phyloP scores from a whole-genome alignment of 2,797 vertebrate genomes.

The Morus bassanus region DNA sequence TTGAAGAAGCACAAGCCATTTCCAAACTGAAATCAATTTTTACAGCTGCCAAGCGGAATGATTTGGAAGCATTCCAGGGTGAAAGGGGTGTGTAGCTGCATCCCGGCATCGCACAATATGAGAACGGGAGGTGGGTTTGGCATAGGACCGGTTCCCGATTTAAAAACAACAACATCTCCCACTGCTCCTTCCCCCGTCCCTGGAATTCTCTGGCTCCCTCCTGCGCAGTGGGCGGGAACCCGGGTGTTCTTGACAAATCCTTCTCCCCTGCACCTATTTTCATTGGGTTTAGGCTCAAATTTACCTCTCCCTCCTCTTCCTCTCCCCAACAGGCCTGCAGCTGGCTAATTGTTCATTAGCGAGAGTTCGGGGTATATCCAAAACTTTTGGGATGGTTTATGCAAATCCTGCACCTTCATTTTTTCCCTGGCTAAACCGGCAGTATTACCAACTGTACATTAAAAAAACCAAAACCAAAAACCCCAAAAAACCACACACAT shows the following conservation, averaged over 20 bases:
- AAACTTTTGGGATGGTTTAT: constrained; percentile 53
- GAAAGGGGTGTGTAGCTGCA: constrained; percentile 70
- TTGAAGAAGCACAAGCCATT: constrained; percentile 52
- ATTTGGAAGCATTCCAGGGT: constrained; percentile 68
- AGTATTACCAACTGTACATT: constrained; percentile 14
- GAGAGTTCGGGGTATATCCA: not conserved
- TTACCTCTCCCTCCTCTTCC: constrained; percentile 44
- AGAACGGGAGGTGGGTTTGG: constrained; percentile 73
- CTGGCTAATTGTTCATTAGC: constrained; percentile 38
- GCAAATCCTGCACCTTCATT: constrained; percentile 21
- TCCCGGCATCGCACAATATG: constrained; percentile 52
- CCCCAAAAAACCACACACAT: constrained; percentile 63
- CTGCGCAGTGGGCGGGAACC: constrained; percentile 49
- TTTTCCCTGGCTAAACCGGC: constrained; percentile 19
- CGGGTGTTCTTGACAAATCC: constrained; percentile 38
- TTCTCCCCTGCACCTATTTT: constrained; percentile 9
- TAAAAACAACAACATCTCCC: constrained; percentile 60
- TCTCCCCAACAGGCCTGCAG: constrained; percentile 41
- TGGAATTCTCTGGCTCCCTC: constrained; percentile 40
- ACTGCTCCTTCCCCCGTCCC: constrained; percentile 40
- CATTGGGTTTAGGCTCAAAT: constrained; percentile 16
- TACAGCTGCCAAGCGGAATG: constrained; percentile 62
- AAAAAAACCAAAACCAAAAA: not conserved
- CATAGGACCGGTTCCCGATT: constrained; percentile 34
- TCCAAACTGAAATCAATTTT: constrained; percentile 68